Percentiles rank a stretch among this genome's conserved stretches.
Conservation (phyloP, 2,113 vertebrate species). For the Brachyhypopomus gauderio region DNA sequence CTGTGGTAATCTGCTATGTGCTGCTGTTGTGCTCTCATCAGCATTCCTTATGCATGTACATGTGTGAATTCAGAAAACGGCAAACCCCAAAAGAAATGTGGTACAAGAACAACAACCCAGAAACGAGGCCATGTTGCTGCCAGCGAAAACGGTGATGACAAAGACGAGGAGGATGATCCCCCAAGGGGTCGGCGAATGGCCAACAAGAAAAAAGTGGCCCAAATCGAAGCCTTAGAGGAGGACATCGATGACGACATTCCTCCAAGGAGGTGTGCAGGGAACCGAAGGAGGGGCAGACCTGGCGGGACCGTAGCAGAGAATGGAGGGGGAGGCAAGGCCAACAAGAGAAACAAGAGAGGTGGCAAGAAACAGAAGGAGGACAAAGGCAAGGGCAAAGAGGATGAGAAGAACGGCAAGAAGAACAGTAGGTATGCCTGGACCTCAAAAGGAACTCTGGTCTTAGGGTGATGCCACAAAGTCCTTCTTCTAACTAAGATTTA, state of each 20-base stretch:
- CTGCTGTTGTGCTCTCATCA: neutral
- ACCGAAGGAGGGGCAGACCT: conserved; percentile 62
- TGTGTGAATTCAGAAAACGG: conserved; percentile 57
- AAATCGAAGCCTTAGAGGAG: conserved; percentile 60
- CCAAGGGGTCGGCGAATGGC: conserved; percentile 61
- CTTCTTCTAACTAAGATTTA: too few relatives aligned
- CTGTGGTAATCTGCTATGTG: neutral
- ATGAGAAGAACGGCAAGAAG: conserved; percentile 68
- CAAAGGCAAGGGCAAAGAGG: conserved; percentile 63
- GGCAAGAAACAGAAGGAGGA: conserved; percentile 55
- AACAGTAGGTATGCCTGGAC: conserved; percentile 66
- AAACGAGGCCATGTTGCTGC: conserved; percentile 62
- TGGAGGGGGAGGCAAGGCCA: conserved; percentile 34
- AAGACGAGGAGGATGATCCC: conserved; percentile 72
- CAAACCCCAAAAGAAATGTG: conserved; percentile 45
- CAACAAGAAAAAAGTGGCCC: conserved; percentile 63
- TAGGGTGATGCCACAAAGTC: neutral
- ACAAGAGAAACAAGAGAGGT: conserved; percentile 44
- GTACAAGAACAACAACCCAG: conserved; percentile 61
- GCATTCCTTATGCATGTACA: neutral
- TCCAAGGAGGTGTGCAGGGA: conserved; percentile 60
- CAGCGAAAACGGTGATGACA: conserved; percentile 64
- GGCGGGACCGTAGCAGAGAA: conserved; percentile 63
- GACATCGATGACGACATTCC: conserved; percentile 68
- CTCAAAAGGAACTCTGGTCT: neutral